Base-by-base conservation (phyloP, 2,113 vertebrate species). In the Paraplagusia blochii region DNA sequence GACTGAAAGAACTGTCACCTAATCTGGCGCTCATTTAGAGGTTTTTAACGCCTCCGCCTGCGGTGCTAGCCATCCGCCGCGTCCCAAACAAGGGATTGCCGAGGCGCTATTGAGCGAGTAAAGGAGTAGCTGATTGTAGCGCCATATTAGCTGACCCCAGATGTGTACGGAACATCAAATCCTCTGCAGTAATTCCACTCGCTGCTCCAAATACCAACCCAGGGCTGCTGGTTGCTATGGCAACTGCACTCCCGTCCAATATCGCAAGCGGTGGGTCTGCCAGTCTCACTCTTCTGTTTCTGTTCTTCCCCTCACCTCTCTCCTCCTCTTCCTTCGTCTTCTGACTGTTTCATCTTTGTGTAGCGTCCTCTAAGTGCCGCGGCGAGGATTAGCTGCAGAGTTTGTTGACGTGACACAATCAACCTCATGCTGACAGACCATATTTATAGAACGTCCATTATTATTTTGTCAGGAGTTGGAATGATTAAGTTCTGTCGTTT, bases 161-260 rank as follows among this genome's bases (percentile, higher is more conserved):
- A 91, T 90, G 90, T 86, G 88, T 79, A 75, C 76, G 59, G 80
- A 89, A 85, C 89, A 88, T 86, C 77, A 87, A 89, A 89, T 89
- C 84, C 88, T 89, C 87, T 76, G 83, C 88, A 89, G 89, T 85
- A 83, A 90, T 89, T 90, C 88, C 78, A 59, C 83, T 77, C 70
- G 44, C 87, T 90, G 89, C 88, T 92, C 86, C 88, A 90, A 90
- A 91, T 90, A 90, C 88, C 88, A 76, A 89, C 82, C 56, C 61
- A 79, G 77, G 67, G 84, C 81, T 77, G 78, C 86, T 63, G 85
- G 89, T 92, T 90, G 79, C 90, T 81, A 80, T 84, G 87, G 89
- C 74, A 91, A 91, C 89, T 79, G 75, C 85, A 89, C 86, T 91
- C 86, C 85, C 87, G 83, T 85, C 87, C 77, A 85, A 89, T 88